phyloP scores from a whole-genome alignment of 2,113 vertebrate species.

The Mus pahari region DNA sequence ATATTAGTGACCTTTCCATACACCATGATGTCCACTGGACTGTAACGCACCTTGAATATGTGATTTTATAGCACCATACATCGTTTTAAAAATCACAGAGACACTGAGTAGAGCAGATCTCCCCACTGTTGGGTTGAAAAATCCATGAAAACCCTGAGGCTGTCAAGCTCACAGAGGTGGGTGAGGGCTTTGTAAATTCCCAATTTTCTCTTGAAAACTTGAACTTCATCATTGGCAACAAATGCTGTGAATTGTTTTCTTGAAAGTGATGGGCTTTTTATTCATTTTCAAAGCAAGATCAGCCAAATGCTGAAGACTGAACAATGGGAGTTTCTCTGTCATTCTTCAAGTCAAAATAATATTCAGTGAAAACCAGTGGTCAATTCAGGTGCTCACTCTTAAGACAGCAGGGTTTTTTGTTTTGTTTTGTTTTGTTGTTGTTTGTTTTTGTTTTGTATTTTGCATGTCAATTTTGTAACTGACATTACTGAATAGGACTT shows the following conservation, averaged over 20 bases:
- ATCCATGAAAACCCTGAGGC: not conserved
- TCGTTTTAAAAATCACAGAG: not conserved
- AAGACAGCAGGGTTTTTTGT: not conserved
- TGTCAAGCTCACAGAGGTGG: not conserved
- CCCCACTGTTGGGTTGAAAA: not conserved
- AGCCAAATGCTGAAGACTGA: not conserved
- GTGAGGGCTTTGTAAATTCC: not conserved
- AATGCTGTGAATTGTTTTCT: not conserved
- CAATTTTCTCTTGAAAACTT: slow-evolving; percentile 18
- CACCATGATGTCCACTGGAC: not conserved
- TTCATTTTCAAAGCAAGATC: not conserved
- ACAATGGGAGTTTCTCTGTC: not conserved
- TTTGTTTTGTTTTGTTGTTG: no score
- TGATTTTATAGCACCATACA: not conserved
- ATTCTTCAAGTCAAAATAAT: not conserved
- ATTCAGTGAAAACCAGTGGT: no score
- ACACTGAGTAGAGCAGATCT: not conserved
- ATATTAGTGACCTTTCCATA: not conserved
- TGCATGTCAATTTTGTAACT: not conserved
- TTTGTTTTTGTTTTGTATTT: not conserved
- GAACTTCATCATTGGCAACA: not conserved
- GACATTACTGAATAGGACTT: not conserved
- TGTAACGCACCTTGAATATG: not conserved
- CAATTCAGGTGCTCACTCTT: not conserved
- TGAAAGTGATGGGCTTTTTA: not conserved